phyloP scores from a whole-genome alignment of 2,113 vertebrate genomes.

The Sylvietta virens region DNA sequence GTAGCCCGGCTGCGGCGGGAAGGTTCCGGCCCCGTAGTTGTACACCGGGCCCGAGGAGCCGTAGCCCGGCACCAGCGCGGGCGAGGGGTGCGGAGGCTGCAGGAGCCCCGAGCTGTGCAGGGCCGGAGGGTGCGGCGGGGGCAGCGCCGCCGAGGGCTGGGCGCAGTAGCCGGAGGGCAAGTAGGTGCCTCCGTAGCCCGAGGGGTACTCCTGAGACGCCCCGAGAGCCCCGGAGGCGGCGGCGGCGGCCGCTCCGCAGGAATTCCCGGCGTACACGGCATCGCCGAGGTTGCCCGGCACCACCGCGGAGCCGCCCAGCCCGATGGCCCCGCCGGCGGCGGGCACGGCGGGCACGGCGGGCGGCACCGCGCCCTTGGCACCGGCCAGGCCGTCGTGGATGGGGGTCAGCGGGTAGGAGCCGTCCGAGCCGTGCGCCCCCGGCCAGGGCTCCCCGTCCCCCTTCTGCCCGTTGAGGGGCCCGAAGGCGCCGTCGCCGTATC shows the following conservation, averaged over 20 bases:
- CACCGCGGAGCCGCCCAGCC: slow-evolving; percentile 75
- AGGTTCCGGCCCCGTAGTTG: slow-evolving; percentile 80
- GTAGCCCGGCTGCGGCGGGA: slow-evolving; percentile 79
- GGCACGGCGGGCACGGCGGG: slow-evolving; percentile 29
- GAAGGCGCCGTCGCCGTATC: slow-evolving; percentile 81
- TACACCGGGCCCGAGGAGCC: slow-evolving; percentile 83
- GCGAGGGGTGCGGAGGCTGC: slow-evolving; percentile 55
- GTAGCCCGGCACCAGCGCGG: slow-evolving; percentile 83
- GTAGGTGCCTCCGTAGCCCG: slow-evolving; percentile 85
- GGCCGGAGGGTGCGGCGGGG: slow-evolving; percentile 72
- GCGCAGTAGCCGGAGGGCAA: slow-evolving; percentile 88
- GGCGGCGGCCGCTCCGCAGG: slow-evolving; percentile 60
- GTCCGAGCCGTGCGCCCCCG: slow-evolving; percentile 77
- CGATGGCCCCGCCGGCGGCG: slow-evolving; percentile 64
- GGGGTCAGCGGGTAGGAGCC: slow-evolving; percentile 78
- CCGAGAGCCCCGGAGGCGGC: slow-evolving; percentile 62
- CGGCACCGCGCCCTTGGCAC: slow-evolving; percentile 69
- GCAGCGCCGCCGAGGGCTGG: slow-evolving; percentile 78
- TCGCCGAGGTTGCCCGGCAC: slow-evolving; percentile 83
- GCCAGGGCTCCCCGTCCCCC: slow-evolving; percentile 88
- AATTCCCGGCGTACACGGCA: slow-evolving; percentile 78
- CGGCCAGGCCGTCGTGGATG: slow-evolving; percentile 81
- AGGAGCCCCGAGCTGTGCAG: slow-evolving; percentile 68
- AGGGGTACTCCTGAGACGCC: slow-evolving; percentile 82
- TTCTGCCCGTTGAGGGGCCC: slow-evolving; percentile 83